phyloP scores from a whole-genome alignment of 2,888 invertebrate genomes.

The Conistra vaccinii region DNA sequence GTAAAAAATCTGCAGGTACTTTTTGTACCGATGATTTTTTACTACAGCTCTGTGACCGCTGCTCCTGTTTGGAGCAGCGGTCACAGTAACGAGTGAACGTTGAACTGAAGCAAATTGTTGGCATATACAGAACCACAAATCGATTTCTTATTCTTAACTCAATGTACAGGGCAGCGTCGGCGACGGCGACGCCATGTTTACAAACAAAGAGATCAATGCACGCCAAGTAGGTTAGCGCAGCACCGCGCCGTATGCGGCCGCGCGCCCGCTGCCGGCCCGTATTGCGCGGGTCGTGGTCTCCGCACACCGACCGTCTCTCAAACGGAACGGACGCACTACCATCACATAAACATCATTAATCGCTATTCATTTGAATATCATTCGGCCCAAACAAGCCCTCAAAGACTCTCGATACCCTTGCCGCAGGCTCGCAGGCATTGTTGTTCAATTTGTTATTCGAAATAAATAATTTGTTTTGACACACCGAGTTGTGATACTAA shows the following conservation, averaged over 20 bases:
- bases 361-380: slow-evolving; percentile 34
- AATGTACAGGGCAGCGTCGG: slow-evolving; percentile 71
- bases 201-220: slow-evolving; percentile 91
- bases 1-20: slow-evolving; percentile 51
- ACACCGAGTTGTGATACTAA: slow-evolving; percentile 12
- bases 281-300: slow-evolving; percentile 89
- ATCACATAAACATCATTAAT: slow-evolving; percentile 45
- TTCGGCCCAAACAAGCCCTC: slow-evolving; percentile 10
- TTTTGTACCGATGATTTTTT: slow-evolving; percentile 44
- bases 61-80: slow-evolving; percentile 41
- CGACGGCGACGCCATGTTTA: slow-evolving; percentile 87
- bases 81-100: slow-evolving; percentile 55
- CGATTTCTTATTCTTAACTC: slow-evolving; percentile 59
- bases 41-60: slow-evolving; percentile 8
- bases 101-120: slow-evolving; percentile 38
- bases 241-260: slow-evolving; percentile 75
- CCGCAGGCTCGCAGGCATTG: slow-evolving; percentile 6
- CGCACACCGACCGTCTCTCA: slow-evolving; percentile 59
- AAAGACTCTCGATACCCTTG: slow-evolving; percentile 5
- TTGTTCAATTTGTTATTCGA: slow-evolving; percentile 14
- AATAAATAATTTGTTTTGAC: slow-evolving; percentile 27
- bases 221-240: slow-evolving; percentile 89
- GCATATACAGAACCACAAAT: slow-evolving; percentile 66
- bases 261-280: slow-evolving; percentile 73
- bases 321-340: slow-evolving; percentile 48